Evolutionary conservation across 2,113 vertebrate genomes (phyloP).

Genomic region (Lycaon pictus): DNA sequence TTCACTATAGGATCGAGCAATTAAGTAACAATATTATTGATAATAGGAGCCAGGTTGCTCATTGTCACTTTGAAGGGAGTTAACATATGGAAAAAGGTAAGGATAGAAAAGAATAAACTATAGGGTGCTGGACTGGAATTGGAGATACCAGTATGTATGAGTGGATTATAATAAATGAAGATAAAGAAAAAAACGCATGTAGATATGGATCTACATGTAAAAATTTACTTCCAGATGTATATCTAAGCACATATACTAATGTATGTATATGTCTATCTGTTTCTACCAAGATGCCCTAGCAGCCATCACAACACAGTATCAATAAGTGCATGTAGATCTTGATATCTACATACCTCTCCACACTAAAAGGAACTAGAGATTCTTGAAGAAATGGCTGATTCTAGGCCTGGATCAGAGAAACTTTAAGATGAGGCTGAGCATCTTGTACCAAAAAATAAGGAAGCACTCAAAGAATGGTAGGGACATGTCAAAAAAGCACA

Average conservation of each 20-base stretch:
- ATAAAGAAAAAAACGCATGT: too few species aligned
- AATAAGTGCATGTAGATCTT: too few species aligned
- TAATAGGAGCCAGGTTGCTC: neutral
- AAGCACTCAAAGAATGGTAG: neutral
- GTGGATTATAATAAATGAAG: neutral
- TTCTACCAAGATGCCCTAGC: neutral
- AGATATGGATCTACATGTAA: neutral
- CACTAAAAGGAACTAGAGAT: neutral
- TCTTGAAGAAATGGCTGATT: neutral
- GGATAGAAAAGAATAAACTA: neutral
- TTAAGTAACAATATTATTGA: neutral
- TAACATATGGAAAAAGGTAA: neutral
- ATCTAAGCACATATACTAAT: neutral
- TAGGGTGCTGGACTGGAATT: neutral
- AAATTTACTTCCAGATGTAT: neutral
- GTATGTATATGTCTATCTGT: neutral
- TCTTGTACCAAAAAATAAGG: neutral
- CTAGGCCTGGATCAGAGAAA: neutral
- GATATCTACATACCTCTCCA: neutral
- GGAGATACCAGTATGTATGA: neutral
- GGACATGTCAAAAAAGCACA: neutral
- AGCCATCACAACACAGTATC: neutral
- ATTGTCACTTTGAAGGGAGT: neutral
- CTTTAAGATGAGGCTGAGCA: neutral
- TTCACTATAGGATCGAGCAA: neutral